phyloP scores from a whole-genome alignment of 2,888 invertebrate genomes.

The Latrodectus hesperus region DNA sequence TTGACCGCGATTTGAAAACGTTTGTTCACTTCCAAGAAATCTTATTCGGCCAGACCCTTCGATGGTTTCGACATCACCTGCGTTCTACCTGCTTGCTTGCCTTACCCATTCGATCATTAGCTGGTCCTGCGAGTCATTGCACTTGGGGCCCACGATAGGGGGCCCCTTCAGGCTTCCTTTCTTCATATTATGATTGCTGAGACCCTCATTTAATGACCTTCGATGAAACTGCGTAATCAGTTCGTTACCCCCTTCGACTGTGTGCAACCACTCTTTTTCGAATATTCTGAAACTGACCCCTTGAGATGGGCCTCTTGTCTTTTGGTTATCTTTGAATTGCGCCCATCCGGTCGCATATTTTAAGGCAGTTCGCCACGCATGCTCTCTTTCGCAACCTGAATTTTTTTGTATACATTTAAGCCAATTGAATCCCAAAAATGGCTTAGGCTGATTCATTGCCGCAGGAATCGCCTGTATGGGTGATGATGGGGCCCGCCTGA shows the following conservation, averaged over 20 bases:
- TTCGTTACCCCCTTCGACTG: constrained; percentile 66
- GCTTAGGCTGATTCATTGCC: constrained; percentile 14
- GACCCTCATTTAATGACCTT: constrained; percentile 56
- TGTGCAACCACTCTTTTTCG: constrained; percentile 47
- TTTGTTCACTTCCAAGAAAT: constrained; percentile 55
- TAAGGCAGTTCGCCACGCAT: constrained; percentile 39
- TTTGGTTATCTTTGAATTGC: constrained; percentile 43
- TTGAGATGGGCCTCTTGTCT: constrained; percentile 22
- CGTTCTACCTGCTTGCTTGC: constrained; percentile 45
- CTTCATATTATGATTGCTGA: constrained; percentile 33
- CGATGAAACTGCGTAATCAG: constrained; percentile 62
- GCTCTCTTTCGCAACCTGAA: constrained; percentile 38
- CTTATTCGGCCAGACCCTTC: constrained; percentile 44
- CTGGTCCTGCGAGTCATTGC: constrained; percentile 63
- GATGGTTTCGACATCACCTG: constrained; percentile 64
- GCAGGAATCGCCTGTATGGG: constrained; percentile 12
- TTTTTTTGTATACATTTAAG: constrained; percentile 50
- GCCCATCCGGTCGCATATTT: constrained; percentile 62
- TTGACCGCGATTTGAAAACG: constrained; percentile 62
- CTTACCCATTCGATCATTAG: constrained; percentile 61
- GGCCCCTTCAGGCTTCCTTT: constrained; percentile 42
- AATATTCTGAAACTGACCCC: constrained; percentile 53
- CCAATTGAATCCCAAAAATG: constrained; percentile 18
- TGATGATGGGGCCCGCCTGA: constrained; percentile 23
- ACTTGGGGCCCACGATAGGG: constrained; percentile 36